Evolutionary conservation across 2,888 invertebrate genomes (phyloP).

Genomic region (Oeneis ivallda): DNA sequence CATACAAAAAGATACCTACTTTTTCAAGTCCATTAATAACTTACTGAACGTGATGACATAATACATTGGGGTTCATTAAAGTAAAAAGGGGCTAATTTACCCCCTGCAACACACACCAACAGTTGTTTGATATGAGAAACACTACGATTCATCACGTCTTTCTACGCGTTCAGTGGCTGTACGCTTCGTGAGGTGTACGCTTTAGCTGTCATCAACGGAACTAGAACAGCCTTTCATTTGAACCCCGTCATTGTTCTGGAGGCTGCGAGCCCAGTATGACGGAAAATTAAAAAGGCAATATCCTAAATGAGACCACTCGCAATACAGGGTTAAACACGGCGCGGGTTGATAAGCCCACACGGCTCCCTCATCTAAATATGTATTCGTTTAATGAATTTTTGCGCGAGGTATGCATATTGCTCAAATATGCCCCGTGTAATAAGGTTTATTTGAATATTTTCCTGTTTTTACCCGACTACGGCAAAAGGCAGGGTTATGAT

Average conservation of each 20-base stretch:
- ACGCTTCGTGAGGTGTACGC: constrained; percentile 29
- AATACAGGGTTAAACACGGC: constrained; percentile 51
- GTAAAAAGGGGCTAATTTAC: constrained; percentile 12
- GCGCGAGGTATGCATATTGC: constrained; percentile 4
- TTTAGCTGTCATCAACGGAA: constrained; percentile 40
- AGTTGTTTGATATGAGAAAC: constrained; percentile 23
- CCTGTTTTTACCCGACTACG: background rate
- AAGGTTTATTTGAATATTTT: background rate
- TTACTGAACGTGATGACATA: constrained; percentile 7
- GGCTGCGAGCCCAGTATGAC: constrained; percentile 51
- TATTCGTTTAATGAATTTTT: constrained; percentile 32
- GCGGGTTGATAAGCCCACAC: constrained; percentile 41
- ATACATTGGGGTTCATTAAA: constrained; percentile 9
- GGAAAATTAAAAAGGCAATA: constrained; percentile 76
- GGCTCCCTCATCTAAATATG: constrained; percentile 27
- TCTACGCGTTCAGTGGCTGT: constrained; percentile 26
- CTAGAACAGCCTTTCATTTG: constrained; percentile 43
- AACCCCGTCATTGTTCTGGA: constrained; percentile 42
- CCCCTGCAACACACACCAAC: background rate
- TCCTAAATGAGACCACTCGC: constrained; percentile 64
- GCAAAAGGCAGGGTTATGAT: too few species aligned
- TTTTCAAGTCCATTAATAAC: constrained; percentile 1
- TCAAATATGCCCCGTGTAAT: background rate
- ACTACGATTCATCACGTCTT: constrained; percentile 27
- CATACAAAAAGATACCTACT: background rate